These are phyloP conservation scores for Phrixothrix hirtus DNA, from an alignment of 2,888 invertebrate genomes.

Conservation along the genomic window DNA sequence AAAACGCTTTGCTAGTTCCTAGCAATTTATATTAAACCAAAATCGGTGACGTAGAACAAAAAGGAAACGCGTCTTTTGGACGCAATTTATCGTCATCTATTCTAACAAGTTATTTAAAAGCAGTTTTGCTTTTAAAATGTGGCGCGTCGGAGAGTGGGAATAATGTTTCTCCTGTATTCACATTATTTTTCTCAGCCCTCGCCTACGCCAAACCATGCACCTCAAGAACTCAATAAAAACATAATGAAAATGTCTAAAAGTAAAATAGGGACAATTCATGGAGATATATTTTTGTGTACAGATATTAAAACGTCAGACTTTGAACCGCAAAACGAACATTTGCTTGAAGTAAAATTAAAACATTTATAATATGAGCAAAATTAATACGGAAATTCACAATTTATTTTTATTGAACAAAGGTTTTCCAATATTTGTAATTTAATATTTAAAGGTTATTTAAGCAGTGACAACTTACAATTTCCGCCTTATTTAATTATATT, in stretches of 20 bases:
- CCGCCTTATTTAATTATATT: too few species aligned
- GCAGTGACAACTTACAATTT: too few species aligned
- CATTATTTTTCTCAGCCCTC: not conserved
- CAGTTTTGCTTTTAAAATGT: not conserved
- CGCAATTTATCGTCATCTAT: conserved; percentile 10
- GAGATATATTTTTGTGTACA: not conserved
- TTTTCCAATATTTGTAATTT: too few species aligned
- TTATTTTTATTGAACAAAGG: too few species aligned
- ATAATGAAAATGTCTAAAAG: conserved; percentile 2
- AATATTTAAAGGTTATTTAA: too few species aligned
- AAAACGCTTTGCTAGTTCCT: conserved; percentile 29
- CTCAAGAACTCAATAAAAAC: not conserved
- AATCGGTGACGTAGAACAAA: conserved; percentile 20
- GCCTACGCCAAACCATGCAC: not conserved
- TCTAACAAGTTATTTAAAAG: conserved; percentile 11
- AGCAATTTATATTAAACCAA: conserved; percentile 31
- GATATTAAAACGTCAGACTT: not conserved
- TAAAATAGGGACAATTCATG: conserved; percentile 1
- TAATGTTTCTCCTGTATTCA: too few species aligned
- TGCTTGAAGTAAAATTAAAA: too few species aligned
- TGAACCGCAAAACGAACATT: not conserved
- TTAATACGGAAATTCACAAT: too few species aligned
- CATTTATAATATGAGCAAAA: too few species aligned
- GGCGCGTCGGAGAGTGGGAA: too few species aligned
- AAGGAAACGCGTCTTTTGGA: conserved; percentile 1